Evolutionary conservation across 2,797 vertebrate species (phyloP).

Genomic region (Cuniculus paca): DNA sequence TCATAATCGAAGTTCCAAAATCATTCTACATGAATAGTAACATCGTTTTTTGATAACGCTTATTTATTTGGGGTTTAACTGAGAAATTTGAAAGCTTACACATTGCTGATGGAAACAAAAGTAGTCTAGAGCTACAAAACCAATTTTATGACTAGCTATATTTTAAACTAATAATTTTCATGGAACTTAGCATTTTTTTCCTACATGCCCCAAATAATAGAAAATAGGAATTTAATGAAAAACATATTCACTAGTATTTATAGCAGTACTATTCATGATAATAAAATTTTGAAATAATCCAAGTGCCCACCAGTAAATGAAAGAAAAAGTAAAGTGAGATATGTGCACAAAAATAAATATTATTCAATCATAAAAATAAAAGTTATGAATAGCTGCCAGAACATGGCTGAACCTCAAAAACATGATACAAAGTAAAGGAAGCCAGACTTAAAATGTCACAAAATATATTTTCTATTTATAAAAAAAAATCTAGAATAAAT

Average conservation of each 20-base stretch:
- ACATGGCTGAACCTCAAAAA: neutral
- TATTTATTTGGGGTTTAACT: constrained; percentile 48
- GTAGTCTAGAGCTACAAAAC: neutral
- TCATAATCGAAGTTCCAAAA: neutral
- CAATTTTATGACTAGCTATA: neutral
- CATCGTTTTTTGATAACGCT: neutral
- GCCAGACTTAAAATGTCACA: neutral
- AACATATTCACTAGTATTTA: neutral
- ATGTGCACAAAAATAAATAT: neutral
- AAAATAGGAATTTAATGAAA: neutral
- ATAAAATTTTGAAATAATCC: neutral
- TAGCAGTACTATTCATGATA: neutral
- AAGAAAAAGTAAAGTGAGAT: neutral
- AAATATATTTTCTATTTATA: neutral
- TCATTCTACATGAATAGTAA: constrained; percentile 63
- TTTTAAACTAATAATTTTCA: neutral
- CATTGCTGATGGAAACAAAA: neutral
- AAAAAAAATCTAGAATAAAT: neutral
- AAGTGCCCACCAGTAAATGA: neutral
- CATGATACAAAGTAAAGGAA: neutral
- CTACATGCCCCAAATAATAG: neutral
- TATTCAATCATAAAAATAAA: neutral
- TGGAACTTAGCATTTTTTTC: neutral
- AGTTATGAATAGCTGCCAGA: neutral
- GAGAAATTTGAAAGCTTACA: neutral